These are phyloP conservation scores for Carposina sasakii DNA, from an alignment of 1,140 invertebrate genomes.

Conservation along the genomic window DNA sequence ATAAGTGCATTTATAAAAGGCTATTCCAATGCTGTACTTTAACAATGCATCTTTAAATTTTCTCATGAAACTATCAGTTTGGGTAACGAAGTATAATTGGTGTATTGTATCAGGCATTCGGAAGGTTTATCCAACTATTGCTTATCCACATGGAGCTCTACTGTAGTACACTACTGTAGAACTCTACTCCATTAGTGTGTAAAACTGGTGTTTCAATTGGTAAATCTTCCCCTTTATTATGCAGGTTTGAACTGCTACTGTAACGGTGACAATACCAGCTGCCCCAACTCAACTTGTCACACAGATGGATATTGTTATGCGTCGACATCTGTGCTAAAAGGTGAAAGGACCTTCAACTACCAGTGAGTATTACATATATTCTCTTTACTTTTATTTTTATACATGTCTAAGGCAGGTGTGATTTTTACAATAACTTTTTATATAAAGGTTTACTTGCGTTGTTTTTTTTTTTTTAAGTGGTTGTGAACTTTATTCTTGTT, in stretches of 20 bases:
- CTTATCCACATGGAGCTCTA: neutral
- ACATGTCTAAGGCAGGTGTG: no score
- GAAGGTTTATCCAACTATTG: neutral
- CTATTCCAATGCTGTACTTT: no score
- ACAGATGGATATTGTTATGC: constrained; percentile 93
- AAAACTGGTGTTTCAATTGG: neutral
- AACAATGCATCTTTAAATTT: no score
- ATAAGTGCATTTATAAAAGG: no score
- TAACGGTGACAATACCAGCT: constrained; percentile 42
- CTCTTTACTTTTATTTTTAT: constrained; percentile 10
- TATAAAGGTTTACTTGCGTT: no score
- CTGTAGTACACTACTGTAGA: neutral
- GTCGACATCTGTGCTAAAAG: constrained; percentile 79
- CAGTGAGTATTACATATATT: constrained; percentile 74
- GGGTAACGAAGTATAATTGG: no score
- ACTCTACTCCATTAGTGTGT: neutral
- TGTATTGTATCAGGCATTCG: neutral
- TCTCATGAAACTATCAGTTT: no score
- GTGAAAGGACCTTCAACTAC: constrained; percentile 77
- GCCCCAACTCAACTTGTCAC: constrained; percentile 87
- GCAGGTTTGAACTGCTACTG: constrained; percentile 64
- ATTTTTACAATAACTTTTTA: no score
- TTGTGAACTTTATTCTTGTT: no score
- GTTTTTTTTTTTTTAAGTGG: no score
- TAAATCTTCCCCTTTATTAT: constrained; percentile 14